These are phyloP conservation scores for Rhincodon typus DNA, from an alignment of 2,797 vertebrate species.

Conservation along the genomic window DNA sequence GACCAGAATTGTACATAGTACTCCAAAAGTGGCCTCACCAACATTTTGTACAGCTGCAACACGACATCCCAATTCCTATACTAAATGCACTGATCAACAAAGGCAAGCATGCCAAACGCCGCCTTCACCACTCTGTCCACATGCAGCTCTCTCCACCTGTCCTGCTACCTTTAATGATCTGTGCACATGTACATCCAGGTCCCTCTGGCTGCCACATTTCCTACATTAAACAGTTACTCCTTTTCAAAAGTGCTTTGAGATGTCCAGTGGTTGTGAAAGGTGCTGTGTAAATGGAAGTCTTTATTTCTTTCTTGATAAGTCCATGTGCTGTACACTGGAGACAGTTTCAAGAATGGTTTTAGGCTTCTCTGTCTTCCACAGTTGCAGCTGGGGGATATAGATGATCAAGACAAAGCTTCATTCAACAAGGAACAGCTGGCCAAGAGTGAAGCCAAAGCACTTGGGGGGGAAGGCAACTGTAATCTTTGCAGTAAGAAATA, in stretches of 20 bases:
- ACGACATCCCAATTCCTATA: too few relatives aligned
- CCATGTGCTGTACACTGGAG: neutral
- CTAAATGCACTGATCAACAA: too few relatives aligned
- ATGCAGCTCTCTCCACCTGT: too few relatives aligned
- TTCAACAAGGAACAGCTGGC: neutral
- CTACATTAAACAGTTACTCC: neutral
- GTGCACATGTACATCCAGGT: too few relatives aligned
- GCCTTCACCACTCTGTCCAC: too few relatives aligned
- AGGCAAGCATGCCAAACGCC: too few relatives aligned
- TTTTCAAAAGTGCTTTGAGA: neutral
- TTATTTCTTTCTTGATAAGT: neutral
- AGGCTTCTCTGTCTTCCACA: neutral
- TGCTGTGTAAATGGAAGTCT: neutral
- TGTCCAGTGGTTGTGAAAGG: neutral
- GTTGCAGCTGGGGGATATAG: neutral
- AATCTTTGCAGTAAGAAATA: neutral
- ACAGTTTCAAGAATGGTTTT: neutral
- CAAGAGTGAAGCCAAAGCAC: neutral
- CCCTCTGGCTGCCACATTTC: neutral
- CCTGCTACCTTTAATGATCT: too few relatives aligned
- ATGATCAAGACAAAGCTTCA: neutral
- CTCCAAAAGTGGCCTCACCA: too few relatives aligned
- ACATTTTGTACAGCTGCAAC: too few relatives aligned
- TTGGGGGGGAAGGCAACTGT: neutral
- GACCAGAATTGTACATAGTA: too few relatives aligned